Conservation (phyloP, 2,113 vertebrate genomes). For the Taxidea taxus region DNA sequence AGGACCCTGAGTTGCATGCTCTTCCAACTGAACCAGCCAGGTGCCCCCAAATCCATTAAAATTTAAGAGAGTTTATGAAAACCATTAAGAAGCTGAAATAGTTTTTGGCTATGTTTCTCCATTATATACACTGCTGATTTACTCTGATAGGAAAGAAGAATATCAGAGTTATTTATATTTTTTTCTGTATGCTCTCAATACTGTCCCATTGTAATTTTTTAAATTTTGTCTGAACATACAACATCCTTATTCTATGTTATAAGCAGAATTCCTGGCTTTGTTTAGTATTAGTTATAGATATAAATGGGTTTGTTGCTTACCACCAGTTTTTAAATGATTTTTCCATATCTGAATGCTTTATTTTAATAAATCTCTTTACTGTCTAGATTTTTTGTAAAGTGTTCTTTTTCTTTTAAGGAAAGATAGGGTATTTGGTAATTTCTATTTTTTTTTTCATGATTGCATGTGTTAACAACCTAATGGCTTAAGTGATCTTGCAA, state of each 20-base stretch:
- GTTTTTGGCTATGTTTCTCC: background rate
- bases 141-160: background rate
- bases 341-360: background rate
- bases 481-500: background rate
- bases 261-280: background rate
- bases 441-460: background rate
- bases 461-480: background rate
- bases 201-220: background rate
- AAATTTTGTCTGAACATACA: background rate
- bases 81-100: background rate
- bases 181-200: background rate
- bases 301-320: background rate
- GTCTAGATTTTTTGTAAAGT: background rate
- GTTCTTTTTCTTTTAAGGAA: background rate
- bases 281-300: background rate
- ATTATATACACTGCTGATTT: background rate
- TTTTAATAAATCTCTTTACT: background rate
- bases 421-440: background rate
- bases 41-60: background rate
- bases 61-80: background rate
- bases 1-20: background rate
- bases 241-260: background rate
- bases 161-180: background rate
- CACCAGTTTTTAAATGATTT: background rate
- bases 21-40: background rate